Base-by-base conservation (phyloP, 2,888 invertebrate genomes). In the Caenorhabditis sp. region DNA sequence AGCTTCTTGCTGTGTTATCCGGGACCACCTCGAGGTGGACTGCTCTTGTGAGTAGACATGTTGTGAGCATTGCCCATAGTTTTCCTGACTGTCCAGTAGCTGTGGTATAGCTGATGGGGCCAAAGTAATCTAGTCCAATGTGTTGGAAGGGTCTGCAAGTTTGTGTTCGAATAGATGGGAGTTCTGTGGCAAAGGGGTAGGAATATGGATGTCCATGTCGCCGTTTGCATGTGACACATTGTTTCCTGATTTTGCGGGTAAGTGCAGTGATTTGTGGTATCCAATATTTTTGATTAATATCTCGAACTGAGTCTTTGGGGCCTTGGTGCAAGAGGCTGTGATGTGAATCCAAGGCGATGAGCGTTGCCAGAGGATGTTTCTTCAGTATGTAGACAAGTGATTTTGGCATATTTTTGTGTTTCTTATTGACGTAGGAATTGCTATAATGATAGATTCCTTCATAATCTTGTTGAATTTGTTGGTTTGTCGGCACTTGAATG, bases 81-180 rank as follows among this genome's bases (percentile, higher is more conserved):
- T 54, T 54, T 19, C 54, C 54, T 24, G 54, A 22, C 4, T 22
- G 7, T 4, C 22, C 22, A 6, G 54, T 24, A 4, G 14, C 31
- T n/a, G 31, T 59, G 7, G 14, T 31, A 19, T 35, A 35, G 10
- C 54, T 22, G 19, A 54, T 24, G 19, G 54, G 54, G 3, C 54
- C 54, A 54, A 54, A 54, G 22, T 54, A 54, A 22, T 54, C 54
- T 8, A 54, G 19, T 12, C 54, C 54, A 22, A 54, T 54, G 54
- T 54, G 54, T 22, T 54, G 54, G 19, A 54, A 54, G 12, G 54
- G 54, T 22, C 54, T 5, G 22, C 22, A 54, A 22, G 54, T 12
- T 54, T 54, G 54, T 24, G 54, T 54, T 10, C 54, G 54, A 22
- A 54, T 22, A 22, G 54, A 8, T 54, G 54, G 54, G 19, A 54